Percentiles rank a stretch among this genome's conserved stretches.
phyloP scores from a whole-genome alignment of 2,113 vertebrate genomes.

The Uropsilus gracilis region DNA sequence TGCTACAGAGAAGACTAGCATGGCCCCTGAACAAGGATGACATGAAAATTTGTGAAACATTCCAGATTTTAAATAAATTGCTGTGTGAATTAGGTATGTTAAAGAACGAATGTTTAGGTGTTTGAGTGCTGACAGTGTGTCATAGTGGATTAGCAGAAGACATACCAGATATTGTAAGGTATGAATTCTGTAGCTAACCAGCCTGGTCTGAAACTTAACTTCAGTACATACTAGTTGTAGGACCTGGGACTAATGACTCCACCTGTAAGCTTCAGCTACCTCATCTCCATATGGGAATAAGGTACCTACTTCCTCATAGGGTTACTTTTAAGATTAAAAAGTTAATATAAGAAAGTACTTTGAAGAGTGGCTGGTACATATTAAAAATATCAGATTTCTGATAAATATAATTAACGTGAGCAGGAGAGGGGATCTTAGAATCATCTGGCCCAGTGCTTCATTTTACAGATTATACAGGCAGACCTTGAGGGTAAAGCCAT shows the following conservation, averaged over 20 bases:
- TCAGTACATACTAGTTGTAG: neutral
- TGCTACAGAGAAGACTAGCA: too few relatives aligned
- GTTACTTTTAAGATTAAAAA: conserved; percentile 32
- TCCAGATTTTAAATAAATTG: too few relatives aligned
- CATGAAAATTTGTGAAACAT: too few relatives aligned
- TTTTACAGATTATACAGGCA: neutral
- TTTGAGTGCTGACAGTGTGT: neutral
- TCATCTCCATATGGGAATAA: neutral
- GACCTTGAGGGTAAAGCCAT: neutral
- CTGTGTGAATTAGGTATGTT: neutral
- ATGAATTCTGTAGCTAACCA: neutral
- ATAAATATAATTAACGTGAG: neutral
- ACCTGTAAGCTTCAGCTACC: neutral
- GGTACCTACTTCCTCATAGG: neutral
- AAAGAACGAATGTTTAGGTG: neutral
- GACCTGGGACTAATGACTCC: neutral
- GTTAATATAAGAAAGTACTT: neutral
- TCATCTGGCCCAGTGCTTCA: neutral
- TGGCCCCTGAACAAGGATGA: too few relatives aligned
- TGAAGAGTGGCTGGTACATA: neutral
- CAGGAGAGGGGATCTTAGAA: neutral
- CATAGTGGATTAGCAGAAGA: neutral
- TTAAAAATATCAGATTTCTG: neutral
- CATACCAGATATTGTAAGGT: neutral
- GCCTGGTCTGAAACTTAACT: neutral